Base-by-base conservation (phyloP, 1,140 invertebrate genomes). In the Sarcophaga peregrina region DNA sequence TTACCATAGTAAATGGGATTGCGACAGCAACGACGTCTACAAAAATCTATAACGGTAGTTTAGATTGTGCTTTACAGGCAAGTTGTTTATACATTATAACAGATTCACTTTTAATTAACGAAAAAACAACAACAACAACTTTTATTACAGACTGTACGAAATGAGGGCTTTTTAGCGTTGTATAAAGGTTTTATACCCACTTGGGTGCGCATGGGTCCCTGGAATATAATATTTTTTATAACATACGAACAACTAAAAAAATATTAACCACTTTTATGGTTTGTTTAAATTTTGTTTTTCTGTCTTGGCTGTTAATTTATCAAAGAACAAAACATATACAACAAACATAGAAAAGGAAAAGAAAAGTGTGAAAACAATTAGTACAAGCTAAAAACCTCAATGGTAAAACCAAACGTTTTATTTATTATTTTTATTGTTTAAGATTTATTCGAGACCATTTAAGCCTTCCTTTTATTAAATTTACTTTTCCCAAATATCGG, bases 171-270 rank as follows among this genome's bases (percentile, higher is more conserved):
- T 81, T 90, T 94, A 82, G 97, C 97, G 9, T 91, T 99, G 8
- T 99, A 99, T 91, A 98, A 98, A 92, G 98, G 98, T 58, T 98
- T 99, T 89, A 92, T 99, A 82, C 98, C 98, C 7, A 97, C 97
- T 8, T 99, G 97, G 95, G 93, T 98, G 82, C 93, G 97, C 86
- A 98, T 98, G 96, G 97, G 97, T 2, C 97, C 97, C 3, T 99
- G 97, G 97, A 98, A 98, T 92, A 96, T 98, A 76, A 98, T 98
- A 89, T 98, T 98, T 92, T 98, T 98, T 91, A 94, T 98, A 85
- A 96, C 96, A n/a, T 98, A 97, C 91, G 97, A 98, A 91, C 96
- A 98, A 90, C 92, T 98, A 47, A 96, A 96, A 87, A 91, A 91
- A 85, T 85, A 94, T 82, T 93, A 94, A 90, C 17, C 52, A 78